Conservation (phyloP, 2,113 vertebrate species). For the Gymnobelideus leadbeateri region DNA sequence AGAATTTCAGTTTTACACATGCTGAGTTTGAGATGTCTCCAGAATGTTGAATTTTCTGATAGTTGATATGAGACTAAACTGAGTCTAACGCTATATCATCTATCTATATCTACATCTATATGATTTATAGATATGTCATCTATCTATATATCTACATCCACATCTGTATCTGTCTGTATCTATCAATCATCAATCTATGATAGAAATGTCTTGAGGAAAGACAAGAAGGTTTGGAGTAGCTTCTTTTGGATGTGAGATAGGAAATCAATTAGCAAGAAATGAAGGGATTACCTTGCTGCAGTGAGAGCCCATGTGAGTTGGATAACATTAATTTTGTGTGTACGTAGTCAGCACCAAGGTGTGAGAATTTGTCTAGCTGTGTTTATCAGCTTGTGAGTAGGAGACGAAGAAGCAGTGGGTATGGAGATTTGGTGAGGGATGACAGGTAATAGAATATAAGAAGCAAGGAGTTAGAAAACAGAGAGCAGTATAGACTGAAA, state of each 20-base stretch:
- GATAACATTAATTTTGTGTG: neutral
- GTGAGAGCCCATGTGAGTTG: neutral
- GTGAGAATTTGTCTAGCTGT: neutral
- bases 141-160: too few relatives aligned
- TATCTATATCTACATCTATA: neutral
- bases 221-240: neutral
- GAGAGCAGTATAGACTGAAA: neutral
- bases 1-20: neutral
- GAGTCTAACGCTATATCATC: neutral
- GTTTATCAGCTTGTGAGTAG: neutral
- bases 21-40: neutral
- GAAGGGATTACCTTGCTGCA: neutral
- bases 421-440: neutral
- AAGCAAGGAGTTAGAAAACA: neutral
- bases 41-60: neutral
- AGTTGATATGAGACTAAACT: neutral
- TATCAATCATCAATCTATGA: neutral
- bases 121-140: neutral
- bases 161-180: neutral
- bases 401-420: neutral
- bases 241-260: neutral
- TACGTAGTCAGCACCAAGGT: neutral
- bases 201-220: neutral
- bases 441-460: neutral
- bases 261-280: neutral